These are phyloP conservation scores for Anoplophora glabripennis DNA, from an alignment of 1,140 invertebrate species.

Conservation along the genomic window DNA sequence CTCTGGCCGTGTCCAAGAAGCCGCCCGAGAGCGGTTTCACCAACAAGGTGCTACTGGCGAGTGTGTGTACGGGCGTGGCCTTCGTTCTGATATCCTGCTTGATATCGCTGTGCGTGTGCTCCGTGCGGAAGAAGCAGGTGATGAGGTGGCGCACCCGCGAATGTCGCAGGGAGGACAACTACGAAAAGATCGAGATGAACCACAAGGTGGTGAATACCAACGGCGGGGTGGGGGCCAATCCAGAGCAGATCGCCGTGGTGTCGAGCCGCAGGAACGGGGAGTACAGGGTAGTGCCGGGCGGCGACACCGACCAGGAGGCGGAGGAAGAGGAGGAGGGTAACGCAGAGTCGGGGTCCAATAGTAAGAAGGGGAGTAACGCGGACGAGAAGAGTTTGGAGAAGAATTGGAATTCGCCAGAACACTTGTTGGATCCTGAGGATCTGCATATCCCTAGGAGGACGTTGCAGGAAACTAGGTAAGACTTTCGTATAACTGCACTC, in stretches of 20 bases:
- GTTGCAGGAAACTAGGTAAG: slow-evolving; percentile 33
- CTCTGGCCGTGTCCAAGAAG: slow-evolving; percentile 61
- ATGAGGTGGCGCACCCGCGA: slow-evolving; percentile 40
- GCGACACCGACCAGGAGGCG: slow-evolving; percentile 54
- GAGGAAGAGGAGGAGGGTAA: slow-evolving; percentile 57
- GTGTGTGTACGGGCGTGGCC: slow-evolving; percentile 57
- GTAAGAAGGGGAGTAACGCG: slow-evolving; percentile 19
- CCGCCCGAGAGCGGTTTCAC: slow-evolving; percentile 51
- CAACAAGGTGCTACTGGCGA: slow-evolving; percentile 55
- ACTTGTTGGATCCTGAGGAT: slow-evolving; percentile 36
- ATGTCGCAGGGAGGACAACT: slow-evolving; percentile 59
- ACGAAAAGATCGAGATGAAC: slow-evolving; percentile 74
- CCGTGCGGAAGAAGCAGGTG: slow-evolving; percentile 50
- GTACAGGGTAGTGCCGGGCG: slow-evolving; percentile 66
- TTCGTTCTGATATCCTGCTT: slow-evolving; percentile 59
- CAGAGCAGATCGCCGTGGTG: slow-evolving; percentile 43
- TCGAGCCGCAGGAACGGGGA: slow-evolving; percentile 59
- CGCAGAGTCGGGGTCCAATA: slow-evolving; percentile 33
- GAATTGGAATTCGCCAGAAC: slow-evolving; percentile 33
- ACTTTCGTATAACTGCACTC: neutral
- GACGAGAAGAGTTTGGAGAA: slow-evolving; percentile 14
- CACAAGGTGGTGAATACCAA: slow-evolving; percentile 51
- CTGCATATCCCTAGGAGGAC: slow-evolving; percentile 38
- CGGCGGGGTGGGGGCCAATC: slow-evolving; percentile 21
- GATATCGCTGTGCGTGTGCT: slow-evolving; percentile 59